phyloP scores from a whole-genome alignment of 2,797 vertebrate species.

The Microctenopoma steveboyesi region DNA sequence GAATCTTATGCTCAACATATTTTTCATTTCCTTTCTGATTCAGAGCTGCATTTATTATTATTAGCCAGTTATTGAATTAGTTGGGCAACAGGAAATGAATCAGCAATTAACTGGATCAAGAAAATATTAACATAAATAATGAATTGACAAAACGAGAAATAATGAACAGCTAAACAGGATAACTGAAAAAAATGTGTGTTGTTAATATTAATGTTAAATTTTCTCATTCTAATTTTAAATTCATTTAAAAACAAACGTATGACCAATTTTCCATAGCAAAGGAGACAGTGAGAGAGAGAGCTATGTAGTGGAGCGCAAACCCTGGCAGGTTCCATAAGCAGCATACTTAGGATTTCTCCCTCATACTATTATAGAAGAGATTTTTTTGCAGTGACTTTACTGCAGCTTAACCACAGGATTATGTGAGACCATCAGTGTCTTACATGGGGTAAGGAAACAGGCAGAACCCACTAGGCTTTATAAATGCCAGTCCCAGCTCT shows the following conservation, averaged over 20 bases:
- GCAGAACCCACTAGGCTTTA: constrained; percentile 37
- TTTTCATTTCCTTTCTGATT: not conserved
- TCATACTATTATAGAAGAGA: constrained; percentile 14
- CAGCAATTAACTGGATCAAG: not conserved
- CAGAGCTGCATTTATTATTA: not conserved
- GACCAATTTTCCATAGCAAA: not conserved
- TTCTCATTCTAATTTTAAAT: not conserved
- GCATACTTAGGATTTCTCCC: constrained; percentile 16
- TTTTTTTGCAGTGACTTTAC: constrained; percentile 18
- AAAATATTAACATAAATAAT: too few relatives aligned
- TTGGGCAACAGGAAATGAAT: not conserved
- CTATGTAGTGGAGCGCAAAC: not conserved
- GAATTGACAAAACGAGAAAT: too few relatives aligned
- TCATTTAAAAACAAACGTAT: not conserved
- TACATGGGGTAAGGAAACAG: constrained; percentile 42
- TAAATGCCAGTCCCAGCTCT: constrained; percentile 47
- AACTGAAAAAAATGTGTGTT: too few relatives aligned
- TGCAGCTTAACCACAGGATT: constrained; percentile 31
- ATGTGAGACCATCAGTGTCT: constrained; percentile 38
- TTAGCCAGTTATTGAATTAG: not conserved
- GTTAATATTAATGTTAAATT: too few relatives aligned
- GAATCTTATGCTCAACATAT: not conserved
- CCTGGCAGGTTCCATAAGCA: constrained; percentile 17
- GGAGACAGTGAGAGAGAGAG: not conserved
- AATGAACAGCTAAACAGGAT: too few relatives aligned